Conservation (phyloP, 2,888 invertebrate species). For the Blastobasis lacticolella region DNA sequence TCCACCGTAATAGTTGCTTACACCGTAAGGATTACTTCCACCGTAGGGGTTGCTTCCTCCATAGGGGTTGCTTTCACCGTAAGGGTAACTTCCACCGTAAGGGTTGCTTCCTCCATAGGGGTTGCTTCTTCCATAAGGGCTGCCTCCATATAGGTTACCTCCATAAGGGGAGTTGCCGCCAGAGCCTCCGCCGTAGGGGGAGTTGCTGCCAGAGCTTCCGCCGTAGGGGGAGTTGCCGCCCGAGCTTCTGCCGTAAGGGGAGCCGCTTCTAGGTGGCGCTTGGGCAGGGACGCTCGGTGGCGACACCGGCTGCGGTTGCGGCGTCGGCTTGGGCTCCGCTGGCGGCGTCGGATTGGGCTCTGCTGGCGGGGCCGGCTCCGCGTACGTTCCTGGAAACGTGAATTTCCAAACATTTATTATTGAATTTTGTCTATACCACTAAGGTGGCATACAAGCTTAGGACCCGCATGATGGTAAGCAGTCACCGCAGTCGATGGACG, state of each 20-base stretch:
- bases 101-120: conserved; percentile 22
- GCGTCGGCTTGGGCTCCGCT: conserved; percentile 31
- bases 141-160: no score
- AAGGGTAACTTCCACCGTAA: conserved; percentile 20
- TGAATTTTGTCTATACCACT: conserved; percentile 14
- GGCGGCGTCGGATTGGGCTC: conserved; percentile 36
- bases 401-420: neutral
- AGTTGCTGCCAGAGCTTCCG: neutral
- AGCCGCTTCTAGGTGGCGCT: conserved; percentile 39
- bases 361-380: conserved; percentile 47
- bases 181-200: conserved; percentile 1
- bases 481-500: no score
- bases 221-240: conserved; percentile 19
- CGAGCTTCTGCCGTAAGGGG: conserved; percentile 31
- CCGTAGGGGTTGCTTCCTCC: conserved; percentile 28
- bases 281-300: conserved; percentile 62
- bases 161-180: no score
- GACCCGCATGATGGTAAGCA: no score
- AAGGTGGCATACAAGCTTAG: no score
- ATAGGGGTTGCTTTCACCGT: conserved; percentile 17
- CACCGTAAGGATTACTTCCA: conserved; percentile 21
- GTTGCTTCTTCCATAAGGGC: conserved; percentile 16
- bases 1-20: conserved; percentile 24
- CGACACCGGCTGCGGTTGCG: conserved; percentile 39
- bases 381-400: conserved; percentile 50